Evolutionary conservation across 2,888 invertebrate genomes (phyloP).

Genomic region (Lordiphosa andalusiaca): DNA sequence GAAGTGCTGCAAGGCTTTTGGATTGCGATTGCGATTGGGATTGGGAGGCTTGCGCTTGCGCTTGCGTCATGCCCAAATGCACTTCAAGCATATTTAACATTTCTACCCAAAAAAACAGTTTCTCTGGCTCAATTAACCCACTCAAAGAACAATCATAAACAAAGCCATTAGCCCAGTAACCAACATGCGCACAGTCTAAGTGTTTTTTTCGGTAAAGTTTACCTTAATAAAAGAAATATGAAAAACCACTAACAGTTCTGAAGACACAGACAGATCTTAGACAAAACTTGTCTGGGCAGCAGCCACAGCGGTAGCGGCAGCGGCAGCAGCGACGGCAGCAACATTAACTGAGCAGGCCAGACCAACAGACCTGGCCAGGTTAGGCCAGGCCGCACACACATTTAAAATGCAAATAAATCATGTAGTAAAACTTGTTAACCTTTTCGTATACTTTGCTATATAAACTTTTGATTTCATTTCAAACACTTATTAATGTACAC

Average conservation of each 20-base stretch:
- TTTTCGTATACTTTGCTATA: slow-evolving; percentile 64
- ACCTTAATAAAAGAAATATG: slow-evolving; percentile 8
- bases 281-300: slow-evolving; percentile 15
- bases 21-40: slow-evolving; percentile 50
- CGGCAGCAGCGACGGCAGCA: slow-evolving; percentile 37
- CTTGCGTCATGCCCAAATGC: slow-evolving; percentile 74
- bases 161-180: slow-evolving; percentile 72
- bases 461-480: slow-evolving; percentile 72
- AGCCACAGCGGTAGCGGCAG: slow-evolving; percentile 7
- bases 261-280: slow-evolving; percentile 3
- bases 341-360: slow-evolving; percentile 20
- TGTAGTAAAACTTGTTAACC: slow-evolving; percentile 78
- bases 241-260: slow-evolving; percentile 14
- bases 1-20: slow-evolving; percentile 68
- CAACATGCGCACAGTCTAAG: slow-evolving; percentile 53
- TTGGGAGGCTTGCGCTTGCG: slow-evolving; percentile 1
- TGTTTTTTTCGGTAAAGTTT: slow-evolving; percentile 24
- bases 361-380: slow-evolving; percentile 33
- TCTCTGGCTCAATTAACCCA: slow-evolving; percentile 62
- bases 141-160: slow-evolving; percentile 65
- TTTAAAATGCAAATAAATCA: slow-evolving; percentile 76
- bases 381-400: slow-evolving; percentile 48
- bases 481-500: slow-evolving; percentile 19
- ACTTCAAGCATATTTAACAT: slow-evolving; percentile 58
- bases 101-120: slow-evolving; percentile 34